Evolutionary conservation across 2,888 invertebrate genomes (phyloP), one percentile per base, ranked within the genome.

Genomic region (Pilophorus perplexus): DNA sequence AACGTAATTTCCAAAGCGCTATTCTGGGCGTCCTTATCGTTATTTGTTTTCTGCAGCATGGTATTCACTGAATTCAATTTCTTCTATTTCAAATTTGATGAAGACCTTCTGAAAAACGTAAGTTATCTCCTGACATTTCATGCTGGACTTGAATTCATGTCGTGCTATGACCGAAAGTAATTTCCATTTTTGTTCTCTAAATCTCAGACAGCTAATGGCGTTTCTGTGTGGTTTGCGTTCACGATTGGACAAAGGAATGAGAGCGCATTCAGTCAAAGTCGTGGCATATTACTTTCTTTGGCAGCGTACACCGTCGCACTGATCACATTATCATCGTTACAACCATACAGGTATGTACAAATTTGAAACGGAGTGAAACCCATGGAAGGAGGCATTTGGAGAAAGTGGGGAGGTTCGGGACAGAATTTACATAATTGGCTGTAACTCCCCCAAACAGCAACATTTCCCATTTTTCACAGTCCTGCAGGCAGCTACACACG

Each of bases 161-260:
- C n/a, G n/a, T n/a, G n/a, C n/a, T n/a, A n/a, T n/a, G n/a, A n/a
- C n/a, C n/a, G n/a, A n/a, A n/a, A n/a, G n/a, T n/a, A n/a, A n/a
- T n/a, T n/a, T n/a, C n/a, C n/a, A n/a, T n/a, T n/a, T n/a, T n/a
- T n/a, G n/a, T n/a, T n/a, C n/a, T n/a, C n/a, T n/a, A n/a, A n/a
- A n/a, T n/a, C n/a, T n/a, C n/a, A 33, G 33, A 8, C 33, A 33
- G 12, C 33, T 6, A 33, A 8, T 12, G 33, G 33, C 33, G 33
- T 12, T 33, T 33, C 59, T 5, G 42, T 59, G n/a, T 59, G 59
- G 59, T 40, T 42, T 4, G 22, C 59, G 16, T 59, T 59, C 42
- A 59, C 27, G 27, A 42, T 42, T 8, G 59, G 42, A 14, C 25
- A 14, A 6, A 42, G 16, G 12, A 33, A 42, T 27, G 40, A 6